Conservation (phyloP, 2,113 vertebrate genomes). For the Phrynosoma platyrhinos region DNA sequence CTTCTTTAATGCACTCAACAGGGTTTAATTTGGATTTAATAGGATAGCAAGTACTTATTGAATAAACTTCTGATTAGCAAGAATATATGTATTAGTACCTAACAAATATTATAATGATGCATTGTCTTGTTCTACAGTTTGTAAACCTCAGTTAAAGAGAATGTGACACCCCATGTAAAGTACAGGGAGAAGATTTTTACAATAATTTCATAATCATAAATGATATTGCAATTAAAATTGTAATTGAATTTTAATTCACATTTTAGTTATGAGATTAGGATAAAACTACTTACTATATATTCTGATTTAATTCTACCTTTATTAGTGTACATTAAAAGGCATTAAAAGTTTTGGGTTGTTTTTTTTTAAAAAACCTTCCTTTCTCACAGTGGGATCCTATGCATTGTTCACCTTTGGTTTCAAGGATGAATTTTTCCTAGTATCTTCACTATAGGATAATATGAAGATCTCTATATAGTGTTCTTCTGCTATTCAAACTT, state of each 20-base stretch:
- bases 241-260: constrained; percentile 27
- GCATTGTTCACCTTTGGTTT: too few species aligned
- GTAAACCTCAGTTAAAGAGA: constrained; percentile 26
- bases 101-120: not conserved
- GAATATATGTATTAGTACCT: constrained; percentile 2
- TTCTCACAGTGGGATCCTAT: too few species aligned
- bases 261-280: constrained; percentile 22
- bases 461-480: too few species aligned
- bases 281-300: not conserved
- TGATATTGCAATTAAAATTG: constrained; percentile 28
- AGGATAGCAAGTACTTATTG: not conserved
- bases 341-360: too few species aligned
- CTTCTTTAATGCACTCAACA: not conserved
- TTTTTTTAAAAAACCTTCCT: too few species aligned
- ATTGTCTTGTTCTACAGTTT: constrained; percentile 3
- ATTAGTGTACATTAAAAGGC: not conserved
- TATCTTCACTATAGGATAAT: too few species aligned
- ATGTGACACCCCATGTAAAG: constrained; percentile 5
- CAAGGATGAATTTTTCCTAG: too few species aligned
- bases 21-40: constrained; percentile 10
- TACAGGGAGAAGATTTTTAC: not conserved
- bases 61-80: constrained; percentile 1
- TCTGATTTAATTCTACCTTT: not conserved
- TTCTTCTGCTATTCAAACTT: too few species aligned
- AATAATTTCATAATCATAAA: constrained; percentile 28